Conservation (phyloP, 2,888 invertebrate genomes). For the Tipula confusa region DNA sequence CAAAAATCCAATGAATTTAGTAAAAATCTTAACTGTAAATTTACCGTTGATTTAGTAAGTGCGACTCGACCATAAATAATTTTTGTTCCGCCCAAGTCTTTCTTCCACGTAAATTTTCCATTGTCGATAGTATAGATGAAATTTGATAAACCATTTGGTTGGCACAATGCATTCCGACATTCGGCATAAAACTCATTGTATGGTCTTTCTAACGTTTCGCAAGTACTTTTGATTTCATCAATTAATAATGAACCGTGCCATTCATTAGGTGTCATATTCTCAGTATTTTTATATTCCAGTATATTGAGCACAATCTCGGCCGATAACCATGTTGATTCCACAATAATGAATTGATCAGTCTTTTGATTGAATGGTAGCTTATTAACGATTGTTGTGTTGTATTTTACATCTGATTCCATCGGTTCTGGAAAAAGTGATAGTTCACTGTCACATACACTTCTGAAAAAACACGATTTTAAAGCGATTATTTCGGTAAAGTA, state of each 20-base stretch:
- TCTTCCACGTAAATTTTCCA: not conserved
- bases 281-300: not conserved
- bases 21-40: not conserved
- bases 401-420: not conserved
- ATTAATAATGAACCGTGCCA: not conserved
- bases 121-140: not conserved
- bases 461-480: no score
- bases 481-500: no score
- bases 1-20: not conserved
- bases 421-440: no score
- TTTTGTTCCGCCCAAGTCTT: not conserved
- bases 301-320: not conserved
- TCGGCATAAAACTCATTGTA: not conserved
- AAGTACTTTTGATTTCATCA: not conserved
- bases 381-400: not conserved
- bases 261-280: not conserved
- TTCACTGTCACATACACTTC: no score
- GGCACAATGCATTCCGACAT: not conserved
- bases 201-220: not conserved
- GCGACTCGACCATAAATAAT: not conserved
- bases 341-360: not conserved
- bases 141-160: not conserved
- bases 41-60: not conserved
- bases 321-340: not conserved
- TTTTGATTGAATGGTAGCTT: not conserved